phyloP scores from a whole-genome alignment of 1,140 invertebrate genomes.

The Aricia agestis region DNA sequence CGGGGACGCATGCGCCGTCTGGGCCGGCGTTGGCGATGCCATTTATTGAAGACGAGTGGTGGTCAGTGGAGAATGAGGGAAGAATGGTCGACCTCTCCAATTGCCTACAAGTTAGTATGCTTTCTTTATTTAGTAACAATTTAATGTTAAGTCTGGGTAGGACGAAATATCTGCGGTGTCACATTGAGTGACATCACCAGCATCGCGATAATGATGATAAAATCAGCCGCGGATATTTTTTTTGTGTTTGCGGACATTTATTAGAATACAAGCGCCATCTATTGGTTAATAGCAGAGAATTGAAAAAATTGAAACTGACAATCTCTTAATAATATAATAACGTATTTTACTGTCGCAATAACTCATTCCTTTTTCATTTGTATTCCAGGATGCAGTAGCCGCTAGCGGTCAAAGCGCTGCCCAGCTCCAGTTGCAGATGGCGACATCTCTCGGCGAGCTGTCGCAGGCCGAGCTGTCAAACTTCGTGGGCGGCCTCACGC shows the following conservation, averaged over 20 bases:
- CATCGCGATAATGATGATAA: too few relatives aligned
- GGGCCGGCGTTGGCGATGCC: conserved; percentile 87
- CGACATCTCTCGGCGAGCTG: conserved; percentile 77
- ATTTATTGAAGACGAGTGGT: conserved; percentile 95
- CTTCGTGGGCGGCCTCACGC: conserved; percentile 77
- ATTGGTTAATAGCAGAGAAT: background rate
- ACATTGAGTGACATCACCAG: too few relatives aligned
- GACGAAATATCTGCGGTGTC: too few relatives aligned
- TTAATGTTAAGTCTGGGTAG: too few relatives aligned
- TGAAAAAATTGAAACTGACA: too few relatives aligned
- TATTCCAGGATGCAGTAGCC: conserved; percentile 69
- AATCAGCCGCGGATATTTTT: too few relatives aligned
- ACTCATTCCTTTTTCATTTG: background rate
- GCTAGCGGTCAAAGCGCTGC: conserved; percentile 58
- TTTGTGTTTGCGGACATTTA: too few relatives aligned
- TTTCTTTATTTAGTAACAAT: background rate
- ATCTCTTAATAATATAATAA: too few relatives aligned
- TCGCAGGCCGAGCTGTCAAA: conserved; percentile 82
- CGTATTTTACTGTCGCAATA: too few relatives aligned
- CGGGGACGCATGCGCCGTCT: conserved; percentile 79
- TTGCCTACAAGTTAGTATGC: conserved; percentile 83
- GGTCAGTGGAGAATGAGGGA: conserved; percentile 93
- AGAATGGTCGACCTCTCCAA: conserved; percentile 93
- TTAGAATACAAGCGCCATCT: conserved; percentile 14
- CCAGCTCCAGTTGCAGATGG: conserved; percentile 62